Evolutionary conservation across 2,113 vertebrate genomes (phyloP).

Genomic region (Alethe castanea): DNA sequence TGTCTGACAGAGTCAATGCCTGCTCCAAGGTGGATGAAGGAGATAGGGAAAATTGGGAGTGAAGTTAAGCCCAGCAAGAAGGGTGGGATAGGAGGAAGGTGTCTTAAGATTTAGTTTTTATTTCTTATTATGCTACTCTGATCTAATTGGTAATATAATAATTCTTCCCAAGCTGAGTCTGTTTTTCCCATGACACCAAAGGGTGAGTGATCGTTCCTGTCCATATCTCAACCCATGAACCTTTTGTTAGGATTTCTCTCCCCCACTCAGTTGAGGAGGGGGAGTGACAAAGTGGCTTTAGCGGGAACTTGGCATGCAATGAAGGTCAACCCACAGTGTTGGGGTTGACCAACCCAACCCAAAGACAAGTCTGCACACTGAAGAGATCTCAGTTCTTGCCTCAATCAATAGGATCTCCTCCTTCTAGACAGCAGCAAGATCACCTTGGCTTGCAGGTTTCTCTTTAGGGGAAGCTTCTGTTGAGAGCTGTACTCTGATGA

Average conservation of each 20-base stretch:
- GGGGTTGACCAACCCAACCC: no score
- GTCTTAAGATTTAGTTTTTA: not conserved
- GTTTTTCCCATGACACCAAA: not conserved
- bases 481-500: not conserved
- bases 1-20: not conserved
- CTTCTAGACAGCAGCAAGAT: not conserved
- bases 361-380: rapidly evolving
- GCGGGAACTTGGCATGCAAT: not conserved
- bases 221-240: rapidly evolving
- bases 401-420: not conserved
- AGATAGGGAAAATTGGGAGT: rapidly evolving
- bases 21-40: not conserved
- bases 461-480: not conserved
- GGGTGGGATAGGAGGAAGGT: not conserved
- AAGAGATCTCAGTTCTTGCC: not conserved
- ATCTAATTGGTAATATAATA: not conserved
- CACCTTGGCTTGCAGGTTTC: not conserved
- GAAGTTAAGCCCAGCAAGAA: not conserved
- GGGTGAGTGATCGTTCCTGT: not conserved
- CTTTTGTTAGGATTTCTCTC: not conserved
- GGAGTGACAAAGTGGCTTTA: not conserved
- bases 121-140: not conserved
- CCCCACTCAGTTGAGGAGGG: not conserved
- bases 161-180: not conserved
- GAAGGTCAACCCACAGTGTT: not conserved